phyloP scores from a whole-genome alignment of 2,888 invertebrate species.

The Drosophila nr. fundita region DNA sequence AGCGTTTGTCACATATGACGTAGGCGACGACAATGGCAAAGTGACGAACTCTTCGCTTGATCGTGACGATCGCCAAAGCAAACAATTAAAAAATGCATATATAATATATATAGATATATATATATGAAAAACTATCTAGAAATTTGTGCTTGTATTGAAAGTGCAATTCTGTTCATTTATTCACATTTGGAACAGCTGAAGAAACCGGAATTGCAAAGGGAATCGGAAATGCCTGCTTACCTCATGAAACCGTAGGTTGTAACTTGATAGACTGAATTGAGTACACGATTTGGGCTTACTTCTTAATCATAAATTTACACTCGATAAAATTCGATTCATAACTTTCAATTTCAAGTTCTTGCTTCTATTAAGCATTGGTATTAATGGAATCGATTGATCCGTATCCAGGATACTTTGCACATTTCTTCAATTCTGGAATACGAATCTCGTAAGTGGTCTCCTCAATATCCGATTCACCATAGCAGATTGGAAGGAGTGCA shows the following conservation, averaged over 20 bases:
- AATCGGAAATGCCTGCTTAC: background rate
- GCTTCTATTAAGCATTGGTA: accelerated
- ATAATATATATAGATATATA: background rate
- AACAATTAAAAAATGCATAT: constrained; percentile 26
- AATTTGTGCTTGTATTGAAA: background rate
- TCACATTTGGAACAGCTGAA: background rate
- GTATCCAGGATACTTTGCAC: background rate
- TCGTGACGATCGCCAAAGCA: constrained; percentile 44
- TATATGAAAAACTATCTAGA: background rate
- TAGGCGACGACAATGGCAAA: constrained; percentile 15
- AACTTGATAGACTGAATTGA: background rate
- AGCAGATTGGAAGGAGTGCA: background rate
- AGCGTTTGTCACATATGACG: constrained; percentile 27
- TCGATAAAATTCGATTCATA: background rate
- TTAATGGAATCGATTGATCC: background rate
- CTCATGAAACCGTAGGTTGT: too few relatives aligned
- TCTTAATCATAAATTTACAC: background rate
- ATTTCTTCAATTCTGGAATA: background rate
- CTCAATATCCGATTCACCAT: background rate
- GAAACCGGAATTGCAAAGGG: background rate
- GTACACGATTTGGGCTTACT: background rate
- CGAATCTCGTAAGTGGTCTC: accelerated
- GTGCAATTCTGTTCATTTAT: background rate
- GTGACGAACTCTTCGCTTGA: constrained; percentile 32
- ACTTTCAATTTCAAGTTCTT: background rate